Base-by-base conservation (phyloP, 2,888 invertebrate genomes). In the Hirudinaria manillensis region DNA sequence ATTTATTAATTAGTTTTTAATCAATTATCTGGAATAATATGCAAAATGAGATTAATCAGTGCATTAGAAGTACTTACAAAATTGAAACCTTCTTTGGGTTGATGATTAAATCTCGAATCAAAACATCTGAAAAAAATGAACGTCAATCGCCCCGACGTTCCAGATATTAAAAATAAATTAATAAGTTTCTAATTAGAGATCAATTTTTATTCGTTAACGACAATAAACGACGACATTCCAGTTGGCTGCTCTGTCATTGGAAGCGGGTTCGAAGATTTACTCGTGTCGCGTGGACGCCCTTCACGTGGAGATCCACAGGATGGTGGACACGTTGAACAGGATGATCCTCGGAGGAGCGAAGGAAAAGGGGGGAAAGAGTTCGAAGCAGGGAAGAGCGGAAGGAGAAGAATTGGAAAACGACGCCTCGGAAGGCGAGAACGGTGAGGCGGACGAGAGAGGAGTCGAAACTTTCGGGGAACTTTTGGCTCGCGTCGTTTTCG, bases 261-360 rank as follows among this genome's bases (percentile, higher is more conserved):
- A 94, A 84, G 93, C 93, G 0, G 92, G 93, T 13, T 90, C 93
- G 0, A 92, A 92, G 83, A 93, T 94, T 73, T 94, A 94, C 85
- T 91, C 92, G 0, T 89, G 91, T 77, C 88, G 94, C 77, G 94
- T 95, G 0, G 94, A 95, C 85, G 90, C 90, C 55, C 89, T 94
- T 16, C 91, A 94, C 83, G 88, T 89, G 66, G 92, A 93, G 82
- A 90, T 91, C 0, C 86, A 92, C 27, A 77, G 72, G 55, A 34
- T 65, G 68, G 66, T 77, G 16, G 55, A 61, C 53, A 51, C 27
- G 38, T 10, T 72, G 27, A 24, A 51, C 34, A 2, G 65, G 32
- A 65, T 29, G 29, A 53, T 51, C 19, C 27, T 34, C 36, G 72
- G 53, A 16, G 36, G 21, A 6, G 68, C 32, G 68, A 34, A 2